These are phyloP conservation scores for Okapia johnstoni DNA, from an alignment of 2,113 vertebrate genomes.

Conservation along the genomic window DNA sequence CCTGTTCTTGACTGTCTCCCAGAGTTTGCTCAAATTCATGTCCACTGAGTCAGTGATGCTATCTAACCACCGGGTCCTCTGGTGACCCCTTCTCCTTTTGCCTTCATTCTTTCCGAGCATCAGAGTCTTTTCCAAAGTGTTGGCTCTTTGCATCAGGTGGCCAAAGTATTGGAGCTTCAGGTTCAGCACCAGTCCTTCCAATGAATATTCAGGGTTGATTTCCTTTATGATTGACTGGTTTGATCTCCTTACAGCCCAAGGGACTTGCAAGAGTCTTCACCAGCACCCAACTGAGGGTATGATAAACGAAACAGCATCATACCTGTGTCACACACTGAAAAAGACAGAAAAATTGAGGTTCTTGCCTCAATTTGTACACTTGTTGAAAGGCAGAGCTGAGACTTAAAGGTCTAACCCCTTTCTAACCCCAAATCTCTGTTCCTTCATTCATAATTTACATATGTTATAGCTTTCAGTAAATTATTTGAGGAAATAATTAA, in stretches of 20 bases:
- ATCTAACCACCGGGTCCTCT: background rate
- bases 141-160: background rate
- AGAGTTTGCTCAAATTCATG: background rate
- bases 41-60: background rate
- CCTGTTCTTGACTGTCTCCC: background rate
- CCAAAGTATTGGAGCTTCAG: background rate
- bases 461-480: background rate
- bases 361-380: background rate
- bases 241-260: background rate
- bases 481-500: conserved; percentile 4
- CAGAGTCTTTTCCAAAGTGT: background rate
- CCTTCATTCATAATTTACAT: background rate
- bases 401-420: background rate
- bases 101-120: background rate
- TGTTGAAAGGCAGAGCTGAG: background rate
- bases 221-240: background rate
- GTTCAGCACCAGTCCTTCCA: background rate
- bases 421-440: background rate
- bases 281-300: background rate
- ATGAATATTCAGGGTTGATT: background rate
- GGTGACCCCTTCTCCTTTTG: background rate
- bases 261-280: background rate
- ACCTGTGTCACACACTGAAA: background rate
- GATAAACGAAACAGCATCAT: background rate
- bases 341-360: background rate